A percentile compares a stretch with the other conserved stretches of the same genome.
Conservation (phyloP, 2,797 vertebrate species). For the Natrix natrix region DNA sequence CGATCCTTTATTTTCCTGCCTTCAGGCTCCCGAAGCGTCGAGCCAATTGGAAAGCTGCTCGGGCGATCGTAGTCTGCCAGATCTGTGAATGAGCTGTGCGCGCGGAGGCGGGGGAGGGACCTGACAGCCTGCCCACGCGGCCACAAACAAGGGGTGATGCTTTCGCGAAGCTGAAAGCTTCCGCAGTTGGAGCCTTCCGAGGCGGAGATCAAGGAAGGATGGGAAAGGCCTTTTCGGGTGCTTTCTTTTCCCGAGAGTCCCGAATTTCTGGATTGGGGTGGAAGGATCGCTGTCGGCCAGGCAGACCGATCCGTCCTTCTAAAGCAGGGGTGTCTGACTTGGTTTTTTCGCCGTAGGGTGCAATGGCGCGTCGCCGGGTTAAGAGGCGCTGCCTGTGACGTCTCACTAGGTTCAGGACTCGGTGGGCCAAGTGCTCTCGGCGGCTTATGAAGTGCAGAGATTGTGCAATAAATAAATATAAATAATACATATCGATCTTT, state of each 20-base stretch:
- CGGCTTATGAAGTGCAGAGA: not conserved
- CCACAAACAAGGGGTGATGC: not conserved
- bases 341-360: not conserved
- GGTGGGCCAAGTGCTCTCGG: not conserved
- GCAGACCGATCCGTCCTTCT: not conserved
- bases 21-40: not conserved
- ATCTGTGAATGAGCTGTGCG: conserved; percentile 11
- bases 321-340: not conserved
- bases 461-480: not conserved
- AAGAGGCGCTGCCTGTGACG: not conserved
- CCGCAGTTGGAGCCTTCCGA: not conserved
- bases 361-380: not conserved
- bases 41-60: conserved; percentile 14
- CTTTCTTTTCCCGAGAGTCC: not conserved
- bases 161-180: not conserved
- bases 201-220: not conserved
- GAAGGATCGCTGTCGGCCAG: not conserved
- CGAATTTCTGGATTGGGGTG: not conserved
- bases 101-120: accelerated
- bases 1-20: not conserved
- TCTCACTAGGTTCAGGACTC: not conserved
- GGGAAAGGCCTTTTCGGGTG: not conserved
- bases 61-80: not conserved
- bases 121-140: not conserved
- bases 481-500: not conserved